Base-by-base conservation (phyloP, 2,113 vertebrate species). In the Lagopus leucura region DNA sequence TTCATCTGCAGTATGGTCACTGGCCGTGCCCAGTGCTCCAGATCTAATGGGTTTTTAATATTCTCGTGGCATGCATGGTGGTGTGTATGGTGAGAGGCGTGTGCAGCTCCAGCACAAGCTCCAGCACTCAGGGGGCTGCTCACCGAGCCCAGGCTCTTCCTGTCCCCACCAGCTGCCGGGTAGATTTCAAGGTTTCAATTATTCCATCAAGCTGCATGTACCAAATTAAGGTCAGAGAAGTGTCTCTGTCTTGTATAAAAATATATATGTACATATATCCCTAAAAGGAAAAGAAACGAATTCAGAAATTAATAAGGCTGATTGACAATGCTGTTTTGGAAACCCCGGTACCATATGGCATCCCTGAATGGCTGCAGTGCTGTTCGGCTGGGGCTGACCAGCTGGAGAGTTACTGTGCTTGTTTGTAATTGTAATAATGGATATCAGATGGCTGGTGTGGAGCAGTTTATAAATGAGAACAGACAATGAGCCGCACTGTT, bases 381-480 rank as follows among this genome's bases (percentile, higher is more conserved):
- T 96, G 96, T 90, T 95, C 66, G 96, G 94, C 94, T 94, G 90
- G 95, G 94, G 95, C 95, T 97, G 96, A 96, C 97, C 97, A 97
- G 96, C 97, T 97, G 96, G 97, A 96, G 97, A 97, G 96, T 96
- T 95, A 95, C 94, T 96, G 93, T 92, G 95, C 84, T 95, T 97
- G 97, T 97, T 96, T 97, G 97, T 96, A 94, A 97, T 97, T 96
- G 97, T 97, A 96, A 97, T 97, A 96, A 97, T 96, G 97, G 95
- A 94, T 96, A 96, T 97, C 97, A 97, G 96, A 97, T 97, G 96
- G 97, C 95, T 97, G 96, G 92, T 97, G 96, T 93, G 94, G 94
- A 96, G 93, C 91, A 94, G 96, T 97, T 97, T 97, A 96, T 97
- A 95, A 96, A 96, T 96, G 96, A 96, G 96, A 96, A 95, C 90